Evolutionary conservation across 2,113 vertebrate species (phyloP), one percentile per base, ranked within the genome.

Genomic region (Globicephala melas): DNA sequence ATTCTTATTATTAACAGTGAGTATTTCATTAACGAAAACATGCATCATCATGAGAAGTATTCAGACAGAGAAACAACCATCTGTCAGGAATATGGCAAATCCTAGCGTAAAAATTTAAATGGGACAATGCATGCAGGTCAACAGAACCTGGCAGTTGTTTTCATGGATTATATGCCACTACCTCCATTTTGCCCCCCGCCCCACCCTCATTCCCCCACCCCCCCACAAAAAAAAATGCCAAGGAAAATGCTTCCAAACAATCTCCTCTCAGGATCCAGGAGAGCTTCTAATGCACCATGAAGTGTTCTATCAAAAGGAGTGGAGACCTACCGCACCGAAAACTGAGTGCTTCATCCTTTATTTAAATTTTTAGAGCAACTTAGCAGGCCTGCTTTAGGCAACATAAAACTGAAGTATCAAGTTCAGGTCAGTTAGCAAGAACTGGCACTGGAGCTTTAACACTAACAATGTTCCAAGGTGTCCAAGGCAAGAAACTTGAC

Each of bases 391-490:
- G 60, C 94, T 91, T 93, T 38, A 79, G 63, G 97, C 84, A 97
- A 97, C 76, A 81, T 92, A 96, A 98, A 87, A 97, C 97, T 87
- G 4, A 93, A 89, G 93, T 93, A 97, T 98, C 96, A 95, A 62
- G 96, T 97, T 97, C 93, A 63, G 93, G 96, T 93, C 88, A 95
- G 82, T 82, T 67, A 80, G 94, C 92, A 96, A 88, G 96, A 96
- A 90, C 96, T 81, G 74, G 94, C 84, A 89, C 67, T 18, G 70
- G 86, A 50, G 79, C 73, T 81, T 90, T 91, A 95, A 89, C 74
- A 81, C 73, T 18, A 96, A 70, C 91, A 33, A 23, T 14, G 91
- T 58, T 92, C 93, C 82, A 92, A 83, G 68, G 93, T 95, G 93
- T 77, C 79, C 89, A 26, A 89, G 86, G 82, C 74, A 95, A 62